Conservation (phyloP, 1,140 invertebrate species). For the Drosophila navojoa region DNA sequence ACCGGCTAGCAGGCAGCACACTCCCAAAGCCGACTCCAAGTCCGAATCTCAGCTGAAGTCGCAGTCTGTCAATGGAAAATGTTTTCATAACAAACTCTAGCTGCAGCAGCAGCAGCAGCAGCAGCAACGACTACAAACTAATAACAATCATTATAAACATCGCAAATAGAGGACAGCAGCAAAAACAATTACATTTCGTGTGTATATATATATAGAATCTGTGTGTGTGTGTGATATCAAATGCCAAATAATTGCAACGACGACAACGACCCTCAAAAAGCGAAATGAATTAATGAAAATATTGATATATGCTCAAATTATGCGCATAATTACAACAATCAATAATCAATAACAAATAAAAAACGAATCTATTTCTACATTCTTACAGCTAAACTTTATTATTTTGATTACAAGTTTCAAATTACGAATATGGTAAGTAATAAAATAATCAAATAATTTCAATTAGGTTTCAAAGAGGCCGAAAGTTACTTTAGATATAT, state of each 20-base stretch:
- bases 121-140: conserved; percentile 31
- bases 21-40: not conserved
- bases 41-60: conserved; percentile 9
- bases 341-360: conserved; percentile 34
- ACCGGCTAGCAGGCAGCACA: conserved; percentile 25
- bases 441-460: not conserved
- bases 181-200: conserved; percentile 20
- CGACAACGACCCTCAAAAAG: conserved; percentile 42
- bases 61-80: conserved; percentile 36
- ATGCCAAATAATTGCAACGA: conserved; percentile 38
- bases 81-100: conserved; percentile 43
- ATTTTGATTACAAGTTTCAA: conserved; percentile 50
- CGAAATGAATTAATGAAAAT: conserved; percentile 14
- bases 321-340: conserved; percentile 27
- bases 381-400: conserved; percentile 62
- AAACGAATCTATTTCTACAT: conserved; percentile 36
- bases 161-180: conserved; percentile 44
- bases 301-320: conserved; percentile 23
- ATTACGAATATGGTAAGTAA: conserved; percentile 70
- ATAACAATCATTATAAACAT: conserved; percentile 46
- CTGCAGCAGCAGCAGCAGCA: conserved; percentile 2
- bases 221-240: conserved; percentile 20
- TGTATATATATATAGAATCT: not conserved
- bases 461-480: not conserved
- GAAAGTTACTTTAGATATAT: not conserved